A percentile compares a stretch with the other conserved stretches of the same genome.
Conservation (phyloP, 2,888 invertebrate genomes). For the Chesias legatella region DNA sequence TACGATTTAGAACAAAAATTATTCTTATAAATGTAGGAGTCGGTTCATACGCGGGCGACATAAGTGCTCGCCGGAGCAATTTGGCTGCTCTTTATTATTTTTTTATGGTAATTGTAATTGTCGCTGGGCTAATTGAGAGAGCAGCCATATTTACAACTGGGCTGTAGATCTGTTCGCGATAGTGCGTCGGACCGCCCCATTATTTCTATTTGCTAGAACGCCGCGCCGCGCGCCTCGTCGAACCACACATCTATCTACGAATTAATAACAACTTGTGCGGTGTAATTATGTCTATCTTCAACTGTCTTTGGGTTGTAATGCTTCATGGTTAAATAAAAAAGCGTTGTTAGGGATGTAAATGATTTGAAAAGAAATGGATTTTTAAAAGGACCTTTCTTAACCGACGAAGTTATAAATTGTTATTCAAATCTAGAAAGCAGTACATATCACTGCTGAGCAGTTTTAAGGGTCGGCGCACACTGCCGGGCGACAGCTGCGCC, state of each 20-base stretch:
- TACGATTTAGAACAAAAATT: conserved; percentile 44
- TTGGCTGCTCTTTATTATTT: conserved; percentile 66
- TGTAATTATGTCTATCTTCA: conserved; percentile 33
- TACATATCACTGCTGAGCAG: conserved; percentile 34
- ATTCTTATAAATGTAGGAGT: conserved; percentile 39
- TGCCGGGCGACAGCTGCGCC: conserved; percentile 73
- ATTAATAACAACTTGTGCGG: conserved; percentile 34
- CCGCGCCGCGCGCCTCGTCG: conserved; percentile 31
- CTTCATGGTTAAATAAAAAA: neutral
- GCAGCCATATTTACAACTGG: conserved; percentile 61
- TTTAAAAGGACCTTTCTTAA: too few species aligned
- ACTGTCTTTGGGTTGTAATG: conserved; percentile 17
- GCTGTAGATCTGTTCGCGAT: conserved; percentile 56
- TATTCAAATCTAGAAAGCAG: conserved; percentile 11
- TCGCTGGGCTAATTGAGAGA: conserved; percentile 65
- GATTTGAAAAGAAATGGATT: too few species aligned
- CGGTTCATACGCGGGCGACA: conserved; percentile 37
- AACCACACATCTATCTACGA: conserved; percentile 33
- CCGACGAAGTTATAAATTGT: neutral
- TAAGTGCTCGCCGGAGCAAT: conserved; percentile 51
- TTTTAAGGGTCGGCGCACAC: conserved; percentile 53
- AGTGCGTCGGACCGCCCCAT: conserved; percentile 50
- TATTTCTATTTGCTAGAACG: conserved; percentile 61
- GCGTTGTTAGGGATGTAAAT: neutral
- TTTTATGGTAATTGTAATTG: conserved; percentile 73